These are phyloP conservation scores for Cheirogaleus medius DNA, from an alignment of 2,113 vertebrate genomes.

Conservation along the genomic window DNA sequence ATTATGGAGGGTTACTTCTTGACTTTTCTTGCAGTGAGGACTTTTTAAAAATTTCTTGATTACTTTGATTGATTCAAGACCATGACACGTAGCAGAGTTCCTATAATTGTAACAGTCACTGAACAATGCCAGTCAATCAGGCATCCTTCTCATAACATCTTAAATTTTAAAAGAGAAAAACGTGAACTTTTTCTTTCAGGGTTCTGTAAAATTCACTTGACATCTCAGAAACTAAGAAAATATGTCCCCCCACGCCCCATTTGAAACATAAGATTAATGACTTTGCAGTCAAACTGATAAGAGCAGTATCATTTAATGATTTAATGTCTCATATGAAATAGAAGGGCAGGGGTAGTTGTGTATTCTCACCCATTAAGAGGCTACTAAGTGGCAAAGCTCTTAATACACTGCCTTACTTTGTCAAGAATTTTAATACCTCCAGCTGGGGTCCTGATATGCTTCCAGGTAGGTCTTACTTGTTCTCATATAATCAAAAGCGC, in stretches of 20 bases:
- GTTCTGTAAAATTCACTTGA: slow-evolving; percentile 57
- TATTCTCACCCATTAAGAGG: slow-evolving; percentile 74
- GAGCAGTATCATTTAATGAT: slow-evolving; percentile 79
- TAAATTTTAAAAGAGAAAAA: slow-evolving; percentile 53
- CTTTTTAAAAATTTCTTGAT: slow-evolving; percentile 51
- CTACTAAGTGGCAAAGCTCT: slow-evolving; percentile 79
- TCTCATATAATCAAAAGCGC: slow-evolving; percentile 85
- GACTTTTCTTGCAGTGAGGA: slow-evolving; percentile 1
- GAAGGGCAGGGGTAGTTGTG: slow-evolving; percentile 53
- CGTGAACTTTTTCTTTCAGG: not conserved
- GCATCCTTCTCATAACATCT: slow-evolving; percentile 2
- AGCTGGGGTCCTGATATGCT: slow-evolving; percentile 74
- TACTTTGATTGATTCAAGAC: slow-evolving; percentile 61
- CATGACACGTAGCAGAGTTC: slow-evolving; percentile 13
- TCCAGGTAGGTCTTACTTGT: slow-evolving; percentile 81
- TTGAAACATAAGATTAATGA: slow-evolving; percentile 73
- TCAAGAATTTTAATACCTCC: slow-evolving; percentile 80
- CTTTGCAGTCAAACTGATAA: slow-evolving; percentile 74
- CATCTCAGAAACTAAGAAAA: slow-evolving; percentile 77
- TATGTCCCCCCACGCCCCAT: slow-evolving; percentile 21
- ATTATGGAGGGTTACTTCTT: slow-evolving; percentile 32
- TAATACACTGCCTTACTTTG: slow-evolving; percentile 81
- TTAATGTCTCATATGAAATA: slow-evolving; percentile 80
- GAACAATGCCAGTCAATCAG: slow-evolving; percentile 45
- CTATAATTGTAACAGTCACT: slow-evolving; percentile 45